Evolutionary conservation across 2,113 vertebrate species (phyloP).

Genomic region (Coptodon bakossiorum): DNA sequence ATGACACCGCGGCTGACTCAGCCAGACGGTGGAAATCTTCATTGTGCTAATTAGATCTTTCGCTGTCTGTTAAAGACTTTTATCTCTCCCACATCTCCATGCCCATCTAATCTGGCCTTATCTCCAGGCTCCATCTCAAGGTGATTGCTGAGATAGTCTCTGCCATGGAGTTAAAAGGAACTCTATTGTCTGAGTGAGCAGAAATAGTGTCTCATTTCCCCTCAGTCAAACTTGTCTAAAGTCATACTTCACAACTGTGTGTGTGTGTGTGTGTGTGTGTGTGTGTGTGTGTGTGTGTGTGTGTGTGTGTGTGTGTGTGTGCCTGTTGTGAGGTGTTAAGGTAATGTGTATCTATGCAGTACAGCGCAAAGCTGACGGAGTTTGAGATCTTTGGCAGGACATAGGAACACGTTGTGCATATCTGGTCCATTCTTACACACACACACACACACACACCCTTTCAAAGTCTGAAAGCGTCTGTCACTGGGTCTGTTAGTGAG

Average conservation of each 20-base stretch:
- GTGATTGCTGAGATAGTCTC: constrained; percentile 61
- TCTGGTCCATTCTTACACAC: not conserved
- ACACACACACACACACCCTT: not conserved
- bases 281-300: not conserved
- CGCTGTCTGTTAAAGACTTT: constrained; percentile 56
- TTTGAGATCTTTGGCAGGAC: not conserved
- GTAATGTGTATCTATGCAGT: not conserved
- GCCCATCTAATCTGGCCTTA: constrained; percentile 58
- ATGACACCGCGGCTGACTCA: constrained; percentile 56
- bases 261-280: not conserved
- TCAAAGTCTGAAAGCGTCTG: not conserved
- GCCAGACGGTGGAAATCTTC: constrained; percentile 49
- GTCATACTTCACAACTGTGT: constrained; percentile 18
- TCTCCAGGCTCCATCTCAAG: constrained; percentile 61
- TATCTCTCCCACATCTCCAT: constrained; percentile 53
- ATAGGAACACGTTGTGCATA: not conserved
- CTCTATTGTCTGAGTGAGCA: constrained; percentile 52
- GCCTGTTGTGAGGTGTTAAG: not conserved
- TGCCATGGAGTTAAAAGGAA: constrained; percentile 46
- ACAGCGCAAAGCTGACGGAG: not conserved
- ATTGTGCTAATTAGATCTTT: constrained; percentile 63
- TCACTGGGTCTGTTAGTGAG: not conserved
- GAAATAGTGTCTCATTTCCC: constrained; percentile 47
- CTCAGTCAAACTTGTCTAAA: constrained; percentile 59
- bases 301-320: not conserved